These are phyloP conservation scores for Slavum lentiscoides DNA, from an alignment of 2,888 invertebrate genomes.

Conservation along the genomic window DNA sequence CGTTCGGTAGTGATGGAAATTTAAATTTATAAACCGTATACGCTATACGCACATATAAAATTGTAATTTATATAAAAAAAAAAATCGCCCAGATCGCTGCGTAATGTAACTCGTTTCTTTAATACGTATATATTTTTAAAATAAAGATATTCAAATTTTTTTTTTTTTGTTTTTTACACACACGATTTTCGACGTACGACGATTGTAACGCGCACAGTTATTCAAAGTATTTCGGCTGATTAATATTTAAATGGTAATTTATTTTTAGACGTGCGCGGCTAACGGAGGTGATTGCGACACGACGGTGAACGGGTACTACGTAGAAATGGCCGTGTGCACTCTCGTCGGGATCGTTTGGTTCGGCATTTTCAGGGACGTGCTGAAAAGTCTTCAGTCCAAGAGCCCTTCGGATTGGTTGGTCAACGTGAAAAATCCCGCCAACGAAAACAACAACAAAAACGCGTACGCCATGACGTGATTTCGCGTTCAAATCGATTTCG, in stretches of 20 bases:
- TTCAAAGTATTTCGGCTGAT: too few species aligned
- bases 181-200: too few species aligned
- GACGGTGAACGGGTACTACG: slow-evolving; percentile 84
- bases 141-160: too few species aligned
- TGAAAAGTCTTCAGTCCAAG: neutral
- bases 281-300: slow-evolving; percentile 65
- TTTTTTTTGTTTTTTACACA: neutral
- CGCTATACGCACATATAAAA: too few species aligned
- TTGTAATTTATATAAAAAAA: too few species aligned
- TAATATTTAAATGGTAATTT: neutral
- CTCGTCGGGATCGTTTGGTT: slow-evolving; percentile 83
- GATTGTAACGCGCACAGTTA: too few species aligned
- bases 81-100: too few species aligned
- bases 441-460: neutral
- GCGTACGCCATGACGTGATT: neutral
- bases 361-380: slow-evolving; percentile 57
- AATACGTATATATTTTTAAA: too few species aligned
- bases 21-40: too few species aligned
- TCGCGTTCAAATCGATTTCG: too few species aligned
- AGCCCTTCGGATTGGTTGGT: slow-evolving; percentile 61
- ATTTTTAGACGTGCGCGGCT: neutral
- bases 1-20: too few species aligned
- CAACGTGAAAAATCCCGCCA: neutral
- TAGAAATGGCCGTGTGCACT: slow-evolving; percentile 78
- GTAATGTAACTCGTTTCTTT: too few species aligned